Evolutionary conservation across 2,888 invertebrate genomes (phyloP).

Genomic region (Microctonus hyperodae): DNA sequence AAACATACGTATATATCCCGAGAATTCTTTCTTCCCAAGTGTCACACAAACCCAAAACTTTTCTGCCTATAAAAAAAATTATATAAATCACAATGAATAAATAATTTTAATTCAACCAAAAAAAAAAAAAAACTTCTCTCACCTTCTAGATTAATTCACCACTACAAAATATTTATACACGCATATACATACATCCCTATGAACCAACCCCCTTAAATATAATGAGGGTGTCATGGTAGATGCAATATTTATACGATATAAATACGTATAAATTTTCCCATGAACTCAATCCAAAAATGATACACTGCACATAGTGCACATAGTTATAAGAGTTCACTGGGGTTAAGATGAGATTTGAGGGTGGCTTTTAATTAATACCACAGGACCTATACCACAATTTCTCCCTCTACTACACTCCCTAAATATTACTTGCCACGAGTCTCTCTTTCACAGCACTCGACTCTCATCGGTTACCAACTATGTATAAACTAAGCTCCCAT

Average conservation of each 20-base stretch:
- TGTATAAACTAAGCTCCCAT: conserved; percentile 60
- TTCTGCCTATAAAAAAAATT: conserved; percentile 9
- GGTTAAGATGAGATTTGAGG: conserved; percentile 61
- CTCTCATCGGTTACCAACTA: conserved; percentile 44
- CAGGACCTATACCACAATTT: conserved; percentile 27
- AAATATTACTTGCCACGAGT: background rate
- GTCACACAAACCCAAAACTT: background rate
- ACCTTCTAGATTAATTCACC: conserved; percentile 13
- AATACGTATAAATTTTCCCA: conserved; percentile 5
- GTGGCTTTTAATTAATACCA: conserved; percentile 59
- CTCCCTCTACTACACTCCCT: background rate
- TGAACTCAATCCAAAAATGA: conserved; percentile 30
- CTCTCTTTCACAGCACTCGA: conserved; percentile 37
- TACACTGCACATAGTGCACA: conserved; percentile 28
- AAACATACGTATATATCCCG: conserved; percentile 14
- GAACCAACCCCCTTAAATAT: conserved; percentile 34
- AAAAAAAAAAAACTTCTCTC: no score
- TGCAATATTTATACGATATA: conserved; percentile 24
- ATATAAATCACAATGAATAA: background rate
- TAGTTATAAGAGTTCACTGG: conserved; percentile 49
- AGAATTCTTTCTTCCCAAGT: background rate
- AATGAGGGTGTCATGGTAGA: conserved; percentile 1
- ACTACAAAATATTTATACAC: no score
- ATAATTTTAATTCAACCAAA: no score
- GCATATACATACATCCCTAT: conserved; percentile 38